Percentiles rank a stretch among this genome's conserved stretches.
These are phyloP conservation scores for Chaunax sp. DNA, from an alignment of 2,797 vertebrate species.

Conservation along the genomic window DNA sequence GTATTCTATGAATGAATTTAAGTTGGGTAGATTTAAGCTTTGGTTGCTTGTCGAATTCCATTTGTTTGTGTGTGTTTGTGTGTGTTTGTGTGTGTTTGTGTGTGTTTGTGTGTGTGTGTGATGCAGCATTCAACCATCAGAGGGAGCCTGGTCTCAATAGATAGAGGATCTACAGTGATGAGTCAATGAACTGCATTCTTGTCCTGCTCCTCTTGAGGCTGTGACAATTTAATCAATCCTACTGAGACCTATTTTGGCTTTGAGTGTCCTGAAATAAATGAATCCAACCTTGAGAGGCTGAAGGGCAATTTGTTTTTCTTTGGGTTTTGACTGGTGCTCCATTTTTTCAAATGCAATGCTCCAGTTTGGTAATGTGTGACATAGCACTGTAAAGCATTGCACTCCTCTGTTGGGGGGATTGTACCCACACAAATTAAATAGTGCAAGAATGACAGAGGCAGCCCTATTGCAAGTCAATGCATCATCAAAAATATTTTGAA, in stretches of 20 bases:
- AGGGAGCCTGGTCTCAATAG: constrained; percentile 48
- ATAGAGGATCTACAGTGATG: constrained; percentile 9
- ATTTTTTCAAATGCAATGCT: not conserved
- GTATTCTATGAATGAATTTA: not conserved
- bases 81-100: too few species aligned
- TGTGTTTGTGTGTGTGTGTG: constrained; percentile 18
- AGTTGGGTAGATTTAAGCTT: too few species aligned
- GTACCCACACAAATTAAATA: too few species aligned
- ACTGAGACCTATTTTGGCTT: constrained; percentile 23
- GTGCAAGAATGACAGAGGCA: too few species aligned
- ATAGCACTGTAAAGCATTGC: too few species aligned
- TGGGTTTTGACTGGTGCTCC: too few species aligned
- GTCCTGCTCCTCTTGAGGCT: constrained; percentile 1
- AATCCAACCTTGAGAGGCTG: constrained; percentile 20
- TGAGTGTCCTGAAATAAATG: constrained; percentile 7
- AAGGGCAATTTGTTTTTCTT: constrained; percentile 8
- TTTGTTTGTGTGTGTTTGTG: too few species aligned
- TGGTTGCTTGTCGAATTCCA: too few species aligned
- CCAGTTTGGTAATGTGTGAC: not conserved
- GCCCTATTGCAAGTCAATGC: too few species aligned
- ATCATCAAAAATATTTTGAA: too few species aligned
- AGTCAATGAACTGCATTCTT: not conserved
- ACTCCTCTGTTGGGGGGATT: too few species aligned
- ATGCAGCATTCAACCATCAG: constrained; percentile 47
- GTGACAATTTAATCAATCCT: constrained; percentile 29